A percentile compares a stretch with the other conserved stretches of the same genome.
Evolutionary conservation across 2,113 vertebrate species (phyloP).

Genomic region (Macroglossus sobrinus): DNA sequence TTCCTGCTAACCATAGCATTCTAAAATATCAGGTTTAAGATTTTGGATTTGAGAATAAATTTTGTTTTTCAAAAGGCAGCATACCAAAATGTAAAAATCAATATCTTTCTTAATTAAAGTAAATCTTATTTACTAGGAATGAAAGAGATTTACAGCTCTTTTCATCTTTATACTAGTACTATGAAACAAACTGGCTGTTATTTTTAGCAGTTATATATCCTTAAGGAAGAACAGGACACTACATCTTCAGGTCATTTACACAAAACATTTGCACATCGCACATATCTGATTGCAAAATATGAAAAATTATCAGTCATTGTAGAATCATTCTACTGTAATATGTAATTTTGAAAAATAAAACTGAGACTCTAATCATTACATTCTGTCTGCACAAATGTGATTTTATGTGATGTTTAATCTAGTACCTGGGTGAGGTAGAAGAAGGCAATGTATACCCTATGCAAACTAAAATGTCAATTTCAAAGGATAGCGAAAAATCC

Average conservation of each 20-base stretch:
- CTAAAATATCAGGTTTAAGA: background rate
- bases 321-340: background rate
- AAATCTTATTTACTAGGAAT: background rate
- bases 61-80: background rate
- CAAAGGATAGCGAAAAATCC: background rate
- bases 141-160: background rate
- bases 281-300: background rate
- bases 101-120: background rate
- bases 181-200: background rate
- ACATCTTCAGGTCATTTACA: background rate
- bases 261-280: background rate
- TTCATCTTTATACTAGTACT: background rate
- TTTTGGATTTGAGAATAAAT: background rate
- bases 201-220: background rate
- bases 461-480: conserved; percentile 35
- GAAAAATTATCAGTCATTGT: conserved; percentile 7
- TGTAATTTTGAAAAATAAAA: conserved; percentile 4
- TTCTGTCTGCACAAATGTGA: background rate
- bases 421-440: background rate
- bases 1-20: background rate
- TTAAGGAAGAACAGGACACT: background rate
- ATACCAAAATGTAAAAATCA: background rate
- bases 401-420: background rate
- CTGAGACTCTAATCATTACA: background rate
- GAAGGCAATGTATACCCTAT: background rate